Evolutionary conservation across 2,797 vertebrate genomes (phyloP).

Genomic region (Melanotaenia nigrans): DNA sequence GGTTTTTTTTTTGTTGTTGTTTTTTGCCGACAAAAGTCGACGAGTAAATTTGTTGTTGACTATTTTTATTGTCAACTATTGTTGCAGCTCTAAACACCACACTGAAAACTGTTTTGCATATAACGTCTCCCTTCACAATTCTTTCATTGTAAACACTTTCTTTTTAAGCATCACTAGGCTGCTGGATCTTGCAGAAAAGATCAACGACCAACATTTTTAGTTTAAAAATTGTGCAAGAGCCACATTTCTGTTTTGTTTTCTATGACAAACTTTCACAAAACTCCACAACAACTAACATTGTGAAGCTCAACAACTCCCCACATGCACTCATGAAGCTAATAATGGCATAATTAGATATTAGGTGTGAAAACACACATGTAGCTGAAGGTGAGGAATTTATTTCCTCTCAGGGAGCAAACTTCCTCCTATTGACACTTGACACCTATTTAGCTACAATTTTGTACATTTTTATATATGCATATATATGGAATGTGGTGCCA

Average conservation of each 20-base stretch:
- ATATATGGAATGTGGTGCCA: slow-evolving; percentile 20
- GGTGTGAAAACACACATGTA: slow-evolving; percentile 34
- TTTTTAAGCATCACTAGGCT: neutral
- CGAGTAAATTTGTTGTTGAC: too few relatives aligned
- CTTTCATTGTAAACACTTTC: neutral
- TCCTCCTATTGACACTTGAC: slow-evolving; percentile 56
- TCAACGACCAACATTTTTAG: slow-evolving; percentile 20
- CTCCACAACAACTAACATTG: neutral
- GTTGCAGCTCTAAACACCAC: too few relatives aligned
- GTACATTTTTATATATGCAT: slow-evolving; percentile 43
- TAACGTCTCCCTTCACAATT: neutral
- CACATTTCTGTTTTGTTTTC: slow-evolving; percentile 11
- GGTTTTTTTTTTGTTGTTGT: too few relatives aligned
- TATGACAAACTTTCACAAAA: neutral
- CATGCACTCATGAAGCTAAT: slow-evolving; percentile 33
- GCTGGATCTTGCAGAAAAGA: neutral
- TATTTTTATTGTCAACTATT: too few relatives aligned
- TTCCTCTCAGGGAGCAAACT: slow-evolving; percentile 57
- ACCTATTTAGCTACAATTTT: slow-evolving; percentile 54
- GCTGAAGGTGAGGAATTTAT: slow-evolving; percentile 53
- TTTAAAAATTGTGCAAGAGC: slow-evolving; percentile 21
- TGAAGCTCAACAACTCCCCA: slow-evolving; percentile 9
- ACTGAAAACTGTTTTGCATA: neutral
- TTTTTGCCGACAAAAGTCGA: too few relatives aligned
- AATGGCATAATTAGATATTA: slow-evolving; percentile 36